These are phyloP conservation scores for Tachysurus fulvidraco DNA, from an alignment of 2,113 vertebrate species.

Conservation along the genomic window DNA sequence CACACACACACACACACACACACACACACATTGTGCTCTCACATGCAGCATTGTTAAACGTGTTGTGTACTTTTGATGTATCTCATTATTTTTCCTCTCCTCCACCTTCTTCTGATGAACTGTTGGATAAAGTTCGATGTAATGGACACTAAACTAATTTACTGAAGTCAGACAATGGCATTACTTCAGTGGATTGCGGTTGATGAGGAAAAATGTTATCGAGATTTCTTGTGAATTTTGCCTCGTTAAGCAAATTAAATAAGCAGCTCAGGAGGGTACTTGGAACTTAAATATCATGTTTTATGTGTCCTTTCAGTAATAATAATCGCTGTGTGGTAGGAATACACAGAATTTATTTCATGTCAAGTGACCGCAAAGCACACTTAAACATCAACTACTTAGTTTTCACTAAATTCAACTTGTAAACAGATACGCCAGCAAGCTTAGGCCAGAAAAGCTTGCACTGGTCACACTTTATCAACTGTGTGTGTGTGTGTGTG, in stretches of 20 bases:
- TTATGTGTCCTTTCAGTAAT: slow-evolving; percentile 53
- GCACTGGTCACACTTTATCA: slow-evolving; percentile 35
- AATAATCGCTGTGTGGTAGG: slow-evolving; percentile 54
- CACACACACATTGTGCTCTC: neutral
- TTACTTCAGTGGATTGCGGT: neutral
- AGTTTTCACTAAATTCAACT: slow-evolving; percentile 41
- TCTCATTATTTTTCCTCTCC: slow-evolving; percentile 52
- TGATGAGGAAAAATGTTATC: neutral
- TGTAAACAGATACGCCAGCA: slow-evolving; percentile 48
- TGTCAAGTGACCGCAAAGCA: slow-evolving; percentile 48
- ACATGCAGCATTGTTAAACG: slow-evolving; percentile 37
- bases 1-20: neutral
- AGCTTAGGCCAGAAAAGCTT: neutral
- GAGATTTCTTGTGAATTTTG: neutral
- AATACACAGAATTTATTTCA: slow-evolving; percentile 54
- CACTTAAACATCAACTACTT: slow-evolving; percentile 39
- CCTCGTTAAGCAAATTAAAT: neutral
- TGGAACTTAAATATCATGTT: slow-evolving; percentile 36
- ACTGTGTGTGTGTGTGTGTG: neutral
- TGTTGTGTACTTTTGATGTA: slow-evolving; percentile 33
- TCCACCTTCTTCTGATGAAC: slow-evolving; percentile 40
- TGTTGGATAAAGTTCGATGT: neutral
- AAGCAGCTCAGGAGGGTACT: neutral
- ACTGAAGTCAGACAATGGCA: neutral
- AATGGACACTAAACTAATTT: neutral